phyloP scores from a whole-genome alignment of 2,113 vertebrate genomes.

The Corynorhinus townsendii region DNA sequence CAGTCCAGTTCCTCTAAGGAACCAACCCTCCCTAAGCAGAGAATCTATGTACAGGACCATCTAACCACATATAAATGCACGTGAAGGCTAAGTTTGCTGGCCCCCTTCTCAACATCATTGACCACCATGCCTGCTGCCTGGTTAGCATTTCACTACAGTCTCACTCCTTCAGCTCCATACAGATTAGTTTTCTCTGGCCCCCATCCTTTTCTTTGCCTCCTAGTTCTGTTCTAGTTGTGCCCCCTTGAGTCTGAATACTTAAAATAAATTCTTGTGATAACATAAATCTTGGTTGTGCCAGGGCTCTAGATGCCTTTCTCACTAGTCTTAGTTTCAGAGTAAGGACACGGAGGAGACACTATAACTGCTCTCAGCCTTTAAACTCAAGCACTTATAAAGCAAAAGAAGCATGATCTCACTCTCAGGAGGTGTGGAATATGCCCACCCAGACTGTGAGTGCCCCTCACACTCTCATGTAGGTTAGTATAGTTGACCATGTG shows the following conservation, averaged over 20 bases:
- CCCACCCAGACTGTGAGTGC: no score
- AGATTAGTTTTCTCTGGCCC: background rate
- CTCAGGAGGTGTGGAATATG: accelerated
- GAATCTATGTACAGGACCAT: background rate
- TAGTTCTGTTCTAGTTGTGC: background rate
- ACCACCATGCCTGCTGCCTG: accelerated
- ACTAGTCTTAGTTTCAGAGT: background rate
- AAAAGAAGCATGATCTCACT: background rate
- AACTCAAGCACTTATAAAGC: background rate
- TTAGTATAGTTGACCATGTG: background rate
- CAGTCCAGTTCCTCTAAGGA: background rate
- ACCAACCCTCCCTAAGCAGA: background rate
- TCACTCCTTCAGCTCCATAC: background rate
- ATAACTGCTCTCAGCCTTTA: background rate
- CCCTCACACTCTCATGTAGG: accelerated
- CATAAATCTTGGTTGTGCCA: no score
- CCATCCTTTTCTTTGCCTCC: background rate
- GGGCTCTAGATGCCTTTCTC: background rate
- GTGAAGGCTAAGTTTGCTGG: background rate
- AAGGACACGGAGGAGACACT: background rate
- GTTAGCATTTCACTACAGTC: background rate
- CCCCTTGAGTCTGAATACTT: background rate
- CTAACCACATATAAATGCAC: accelerated
- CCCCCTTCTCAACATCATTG: background rate
- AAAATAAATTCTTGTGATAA: background rate